phyloP scores from a whole-genome alignment of 1,140 invertebrate species.

The Drosophila navojoa region DNA sequence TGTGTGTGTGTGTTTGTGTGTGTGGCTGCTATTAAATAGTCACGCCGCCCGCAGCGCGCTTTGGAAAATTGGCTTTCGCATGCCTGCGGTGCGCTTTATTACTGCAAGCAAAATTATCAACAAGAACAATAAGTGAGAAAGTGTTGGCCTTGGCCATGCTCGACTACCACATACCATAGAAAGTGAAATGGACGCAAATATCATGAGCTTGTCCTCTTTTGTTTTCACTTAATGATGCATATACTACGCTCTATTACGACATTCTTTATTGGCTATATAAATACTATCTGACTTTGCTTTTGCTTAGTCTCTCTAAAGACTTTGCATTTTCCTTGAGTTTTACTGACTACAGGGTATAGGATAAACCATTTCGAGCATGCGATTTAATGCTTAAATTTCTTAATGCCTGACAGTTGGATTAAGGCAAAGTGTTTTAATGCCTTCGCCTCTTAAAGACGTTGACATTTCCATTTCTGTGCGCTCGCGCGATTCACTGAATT shows the following conservation, averaged over 20 bases:
- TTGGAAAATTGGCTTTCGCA: slow-evolving; percentile 76
- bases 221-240: too few species aligned
- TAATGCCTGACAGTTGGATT: slow-evolving; percentile 67
- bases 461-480: slow-evolving; percentile 53
- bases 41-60: slow-evolving; percentile 60
- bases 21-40: slow-evolving; percentile 65
- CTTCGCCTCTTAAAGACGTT: slow-evolving; percentile 68
- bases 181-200: background rate
- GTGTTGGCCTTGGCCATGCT: too few species aligned
- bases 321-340: background rate
- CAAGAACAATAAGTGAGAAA: slow-evolving; percentile 26
- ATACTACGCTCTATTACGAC: too few species aligned
- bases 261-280: too few species aligned
- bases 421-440: slow-evolving; percentile 50
- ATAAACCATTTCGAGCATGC: slow-evolving; percentile 21
- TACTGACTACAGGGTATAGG: slow-evolving; percentile 11
- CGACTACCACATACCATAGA: slow-evolving; percentile 6
- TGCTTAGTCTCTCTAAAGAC: background rate
- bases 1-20: slow-evolving; percentile 12
- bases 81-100: slow-evolving; percentile 70
- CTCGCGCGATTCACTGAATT: slow-evolving; percentile 23
- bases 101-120: slow-evolving; percentile 45
- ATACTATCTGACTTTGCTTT: too few species aligned
- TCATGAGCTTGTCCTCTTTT: too few species aligned
- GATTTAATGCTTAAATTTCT: slow-evolving; percentile 72